A percentile compares a stretch with the other conserved stretches of the same genome.
Evolutionary conservation across 35 echinoderm and acorn worm genomes (phyloP).

Genomic region (Chiridota heheva): DNA sequence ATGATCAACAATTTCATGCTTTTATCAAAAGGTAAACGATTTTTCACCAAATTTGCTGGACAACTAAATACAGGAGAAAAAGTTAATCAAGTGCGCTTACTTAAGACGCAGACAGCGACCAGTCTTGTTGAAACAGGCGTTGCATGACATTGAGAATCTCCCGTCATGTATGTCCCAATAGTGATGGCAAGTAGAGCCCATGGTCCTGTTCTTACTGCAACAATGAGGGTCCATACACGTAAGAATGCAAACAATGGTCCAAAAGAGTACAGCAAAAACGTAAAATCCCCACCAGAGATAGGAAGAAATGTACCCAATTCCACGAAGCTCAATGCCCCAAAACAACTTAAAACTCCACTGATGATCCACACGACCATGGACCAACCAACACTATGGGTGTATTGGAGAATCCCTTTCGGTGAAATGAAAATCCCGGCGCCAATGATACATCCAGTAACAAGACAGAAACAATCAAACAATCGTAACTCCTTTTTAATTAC

Average conservation of each 20-base stretch:
- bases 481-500: slow-evolving; percentile 37
- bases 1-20: too few species aligned
- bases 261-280: slow-evolving; percentile 34
- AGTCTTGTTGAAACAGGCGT: slow-evolving; percentile 23
- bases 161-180: slow-evolving; percentile 32
- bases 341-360: slow-evolving; percentile 49
- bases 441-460: slow-evolving; percentile 75
- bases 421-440: slow-evolving; percentile 90
- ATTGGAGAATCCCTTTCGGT: slow-evolving; percentile 69
- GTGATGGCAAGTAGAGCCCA: slow-evolving; percentile 32
- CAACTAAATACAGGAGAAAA: too few species aligned
- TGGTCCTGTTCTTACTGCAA: slow-evolving; percentile 32
- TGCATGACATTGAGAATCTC: not conserved
- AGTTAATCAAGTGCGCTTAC: too few species aligned
- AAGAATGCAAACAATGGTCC: slow-evolving; percentile 41
- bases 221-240: slow-evolving; percentile 44
- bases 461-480: slow-evolving; percentile 50
- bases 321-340: slow-evolving; percentile 47
- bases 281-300: slow-evolving; percentile 48
- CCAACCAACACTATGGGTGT: slow-evolving; percentile 51
- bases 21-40: too few species aligned
- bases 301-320: slow-evolving; percentile 52
- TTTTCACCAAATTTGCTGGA: too few species aligned
- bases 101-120: slow-evolving; percentile 34
- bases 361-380: slow-evolving; percentile 65